phyloP scores from a whole-genome alignment of 53 echinoderm and acorn worm genomes.

The Paracentrotus lividus region DNA sequence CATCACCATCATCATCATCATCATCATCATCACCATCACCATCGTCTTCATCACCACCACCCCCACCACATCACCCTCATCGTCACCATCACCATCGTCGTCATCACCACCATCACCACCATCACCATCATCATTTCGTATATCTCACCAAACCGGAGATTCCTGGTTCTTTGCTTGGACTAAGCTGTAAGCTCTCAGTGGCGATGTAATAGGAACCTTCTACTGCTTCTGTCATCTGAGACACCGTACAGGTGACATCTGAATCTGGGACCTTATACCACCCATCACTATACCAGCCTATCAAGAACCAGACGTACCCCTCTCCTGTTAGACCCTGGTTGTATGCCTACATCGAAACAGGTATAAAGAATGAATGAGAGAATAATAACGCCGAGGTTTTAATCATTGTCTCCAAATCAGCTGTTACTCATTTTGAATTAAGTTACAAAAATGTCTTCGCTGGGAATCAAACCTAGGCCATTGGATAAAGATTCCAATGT shows the following conservation, averaged over 20 bases:
- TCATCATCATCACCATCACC: too few species aligned
- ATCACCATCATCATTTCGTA: too few species aligned
- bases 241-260: slow-evolving; percentile 71
- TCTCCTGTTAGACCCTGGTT: slow-evolving; percentile 79
- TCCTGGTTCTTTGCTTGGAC: slow-evolving; percentile 64
- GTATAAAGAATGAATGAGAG: neutral
- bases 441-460: neutral
- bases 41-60: too few species aligned
- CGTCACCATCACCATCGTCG: too few species aligned
- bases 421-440: too few species aligned
- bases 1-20: too few species aligned
- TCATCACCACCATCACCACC: too few species aligned
- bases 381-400: too few species aligned
- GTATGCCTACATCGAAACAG: slow-evolving; percentile 76
- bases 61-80: too few species aligned
- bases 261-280: slow-evolving; percentile 84
- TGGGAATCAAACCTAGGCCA: neutral
- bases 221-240: slow-evolving; percentile 80
- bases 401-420: too few species aligned
- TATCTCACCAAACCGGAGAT: slow-evolving; percentile 88
- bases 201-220: slow-evolving; percentile 77
- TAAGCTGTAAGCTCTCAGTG: slow-evolving; percentile 80
- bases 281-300: slow-evolving; percentile 82
- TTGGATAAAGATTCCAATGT: too few species aligned
- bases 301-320: slow-evolving; percentile 86